Conservation (phyloP, 2,888 invertebrate species). For the Strigamia maritima region DNA sequence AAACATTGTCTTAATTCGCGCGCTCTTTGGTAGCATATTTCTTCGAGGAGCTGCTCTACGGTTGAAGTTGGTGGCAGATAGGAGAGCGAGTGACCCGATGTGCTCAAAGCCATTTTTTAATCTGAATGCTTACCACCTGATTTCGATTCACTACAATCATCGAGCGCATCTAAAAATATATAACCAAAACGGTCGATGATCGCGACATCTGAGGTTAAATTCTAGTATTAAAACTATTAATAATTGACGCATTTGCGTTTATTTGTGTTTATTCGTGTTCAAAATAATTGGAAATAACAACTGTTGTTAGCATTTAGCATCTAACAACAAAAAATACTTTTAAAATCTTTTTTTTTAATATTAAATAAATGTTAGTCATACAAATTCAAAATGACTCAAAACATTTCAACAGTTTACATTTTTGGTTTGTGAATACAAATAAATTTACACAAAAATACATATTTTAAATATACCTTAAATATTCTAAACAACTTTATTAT, state of each 20-base stretch:
- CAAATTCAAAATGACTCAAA: not conserved
- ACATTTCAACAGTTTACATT: too few species aligned
- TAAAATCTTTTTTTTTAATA: not conserved
- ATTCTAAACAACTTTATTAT: not conserved
- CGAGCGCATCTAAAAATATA: not conserved
- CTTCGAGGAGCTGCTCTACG: conserved; percentile 79
- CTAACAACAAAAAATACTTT: too few species aligned
- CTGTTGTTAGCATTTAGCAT: too few species aligned
- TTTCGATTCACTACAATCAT: not conserved
- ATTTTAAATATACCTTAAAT: not conserved
- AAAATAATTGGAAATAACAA: too few species aligned
- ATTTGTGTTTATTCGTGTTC: too few species aligned
- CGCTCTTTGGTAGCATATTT: conserved; percentile 86
- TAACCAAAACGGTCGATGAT: not conserved
- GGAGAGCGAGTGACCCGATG: not conserved
- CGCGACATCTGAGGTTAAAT: not conserved
- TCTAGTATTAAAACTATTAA: not conserved
- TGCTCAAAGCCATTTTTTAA: not conserved
- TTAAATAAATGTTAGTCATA: not conserved
- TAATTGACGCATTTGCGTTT: not conserved
- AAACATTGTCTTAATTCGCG: conserved; percentile 83
- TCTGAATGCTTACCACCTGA: not conserved
- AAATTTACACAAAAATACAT: not conserved
- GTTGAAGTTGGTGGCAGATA: not conserved
- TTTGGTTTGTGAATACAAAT: too few species aligned